Base-by-base conservation (phyloP, 2,113 vertebrate genomes). In the Caracal caracal region DNA sequence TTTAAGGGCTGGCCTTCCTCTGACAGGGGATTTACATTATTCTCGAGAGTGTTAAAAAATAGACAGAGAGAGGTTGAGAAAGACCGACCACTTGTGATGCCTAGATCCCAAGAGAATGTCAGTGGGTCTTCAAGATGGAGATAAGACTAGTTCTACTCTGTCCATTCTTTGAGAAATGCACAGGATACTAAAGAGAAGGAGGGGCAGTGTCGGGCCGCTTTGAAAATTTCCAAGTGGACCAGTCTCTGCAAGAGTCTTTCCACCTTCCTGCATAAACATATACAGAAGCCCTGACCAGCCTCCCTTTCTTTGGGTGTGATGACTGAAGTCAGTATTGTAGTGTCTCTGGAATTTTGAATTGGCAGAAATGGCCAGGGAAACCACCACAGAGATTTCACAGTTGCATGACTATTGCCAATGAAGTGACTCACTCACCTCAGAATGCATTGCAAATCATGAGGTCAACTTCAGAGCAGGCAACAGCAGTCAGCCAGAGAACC, bases 371-470 rank as follows among this genome's bases (percentile, higher is more conserved):
- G 16, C 16, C 65, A 61, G 47, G 76, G 71, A 94, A 97, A 90
- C 89, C 37, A 84, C 73, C 73, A 85, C 70, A 76, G 51, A 61
- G 75, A 63, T 93, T 97, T 86, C 78, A 37, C 7, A 51, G 51
- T 59, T 75, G 53, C 75, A 12, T 75, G 83, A 94, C 75, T 94
- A 3, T 26, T 88, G 90, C 88, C 10, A 10, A 30, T 43, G 49
- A 91, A 94, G 73, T 97, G 96, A 97, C 68, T 97, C 97, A 97
- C 10, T 43, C 5, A 15, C 85, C 81, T 81, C 61, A 93, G 91
- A 95, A 94, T 56, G 84, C 66, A 93, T 68, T 91, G 94, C 71
- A 90, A 83, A 91, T 78, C 35, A 19, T 86, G 82, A 97, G 91
- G 83, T 97, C 89, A 93, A n/a, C 86, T 86, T 66, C 81, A 68